Conservation (phyloP, 2,888 invertebrate species). For the Acanthosoma haemorrhoidale region DNA sequence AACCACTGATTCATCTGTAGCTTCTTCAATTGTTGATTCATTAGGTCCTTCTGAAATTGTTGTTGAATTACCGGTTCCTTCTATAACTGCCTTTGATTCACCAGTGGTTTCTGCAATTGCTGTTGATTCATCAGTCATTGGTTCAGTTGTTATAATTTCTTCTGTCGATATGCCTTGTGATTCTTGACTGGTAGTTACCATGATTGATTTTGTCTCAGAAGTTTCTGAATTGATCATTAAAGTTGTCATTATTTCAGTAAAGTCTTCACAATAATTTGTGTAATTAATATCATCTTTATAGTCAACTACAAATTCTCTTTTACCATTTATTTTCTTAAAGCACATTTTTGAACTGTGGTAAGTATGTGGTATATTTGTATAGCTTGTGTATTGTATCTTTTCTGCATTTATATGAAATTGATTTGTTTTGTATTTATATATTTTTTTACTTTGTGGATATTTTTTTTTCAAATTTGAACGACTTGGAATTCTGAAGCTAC, state of each 20-base stretch:
- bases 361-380: too few species aligned
- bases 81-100: neutral
- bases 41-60: neutral
- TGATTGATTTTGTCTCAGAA: neutral
- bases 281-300: neutral
- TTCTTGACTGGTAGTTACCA: neutral
- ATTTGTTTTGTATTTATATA: neutral
- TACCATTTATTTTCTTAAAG: neutral
- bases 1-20: neutral
- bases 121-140: neutral
- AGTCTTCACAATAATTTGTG: neutral
- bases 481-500: neutral
- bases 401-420: neutral
- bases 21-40: neutral
- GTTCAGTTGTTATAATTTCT: neutral
- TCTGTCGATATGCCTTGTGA: neutral
- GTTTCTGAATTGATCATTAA: neutral
- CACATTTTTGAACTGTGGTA: too few species aligned
- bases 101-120: neutral
- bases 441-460: neutral
- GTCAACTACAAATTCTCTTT: constrained; percentile 9
- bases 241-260: neutral
- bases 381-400: neutral
- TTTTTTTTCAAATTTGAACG: neutral
- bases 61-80: neutral